Evolutionary conservation across 2,113 vertebrate genomes (phyloP).

Genomic region (Dryoscopus gambensis): DNA sequence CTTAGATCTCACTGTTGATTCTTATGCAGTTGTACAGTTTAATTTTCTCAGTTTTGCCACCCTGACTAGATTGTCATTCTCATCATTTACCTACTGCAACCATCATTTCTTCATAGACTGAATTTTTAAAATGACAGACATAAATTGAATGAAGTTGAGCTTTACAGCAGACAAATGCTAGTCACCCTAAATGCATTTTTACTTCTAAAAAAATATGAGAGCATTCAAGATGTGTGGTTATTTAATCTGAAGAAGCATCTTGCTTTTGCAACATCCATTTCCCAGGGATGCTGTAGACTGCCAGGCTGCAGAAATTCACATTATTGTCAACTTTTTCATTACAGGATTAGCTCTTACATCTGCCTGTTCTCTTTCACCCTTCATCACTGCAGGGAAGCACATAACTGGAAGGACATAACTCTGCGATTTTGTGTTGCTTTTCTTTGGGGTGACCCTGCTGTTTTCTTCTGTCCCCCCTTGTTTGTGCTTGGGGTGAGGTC

Average conservation of each 20-base stretch:
- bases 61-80: background rate
- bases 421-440: background rate
- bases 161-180: background rate
- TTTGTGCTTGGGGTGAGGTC: background rate
- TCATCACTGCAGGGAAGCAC: background rate
- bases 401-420: background rate
- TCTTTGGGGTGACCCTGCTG: background rate
- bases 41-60: background rate
- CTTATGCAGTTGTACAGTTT: background rate
- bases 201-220: background rate
- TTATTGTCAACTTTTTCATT: background rate
- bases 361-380: background rate
- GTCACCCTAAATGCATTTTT: background rate
- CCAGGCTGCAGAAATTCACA: background rate
- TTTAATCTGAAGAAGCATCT: background rate
- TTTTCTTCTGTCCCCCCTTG: background rate
- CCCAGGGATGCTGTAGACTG: background rate
- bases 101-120: background rate
- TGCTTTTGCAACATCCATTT: background rate
- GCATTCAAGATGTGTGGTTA: accelerated
- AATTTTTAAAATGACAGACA: background rate
- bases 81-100: background rate
- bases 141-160: background rate
- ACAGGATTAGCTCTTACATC: background rate
- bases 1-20: background rate